Percentiles rank a stretch among this genome's conserved stretches.
phyloP scores from a whole-genome alignment of 2,113 vertebrate species.

The Forbesichthys agassizii region DNA sequence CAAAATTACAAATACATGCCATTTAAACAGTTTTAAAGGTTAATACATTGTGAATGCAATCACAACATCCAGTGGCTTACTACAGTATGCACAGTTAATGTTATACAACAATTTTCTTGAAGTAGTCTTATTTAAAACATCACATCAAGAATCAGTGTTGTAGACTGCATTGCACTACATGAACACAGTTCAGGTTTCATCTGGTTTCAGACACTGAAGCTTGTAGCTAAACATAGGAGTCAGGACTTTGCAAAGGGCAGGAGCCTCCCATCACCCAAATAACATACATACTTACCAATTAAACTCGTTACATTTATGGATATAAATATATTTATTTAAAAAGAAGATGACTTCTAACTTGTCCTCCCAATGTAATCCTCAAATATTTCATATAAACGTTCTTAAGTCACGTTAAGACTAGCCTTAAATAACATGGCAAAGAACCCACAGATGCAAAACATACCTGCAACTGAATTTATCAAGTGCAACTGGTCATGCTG shows the following conservation, averaged over 20 bases:
- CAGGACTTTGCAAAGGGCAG: slow-evolving; percentile 57
- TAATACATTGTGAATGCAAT: too few relatives aligned
- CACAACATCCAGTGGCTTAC: background rate
- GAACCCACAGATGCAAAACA: too few relatives aligned
- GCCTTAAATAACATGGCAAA: too few relatives aligned
- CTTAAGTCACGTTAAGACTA: too few relatives aligned
- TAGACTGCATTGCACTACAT: slow-evolving; percentile 5
- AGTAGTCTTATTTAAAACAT: too few relatives aligned
- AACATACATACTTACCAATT: background rate
- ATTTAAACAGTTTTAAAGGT: too few relatives aligned
- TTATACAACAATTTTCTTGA: too few relatives aligned
- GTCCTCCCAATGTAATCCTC: too few relatives aligned
- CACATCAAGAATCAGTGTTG: background rate
- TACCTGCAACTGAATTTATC: background rate
- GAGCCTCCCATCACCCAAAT: slow-evolving; percentile 1
- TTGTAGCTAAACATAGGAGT: slow-evolving; percentile 64
- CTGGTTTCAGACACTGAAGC: slow-evolving; percentile 35
- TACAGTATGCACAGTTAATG: background rate
- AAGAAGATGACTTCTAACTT: too few relatives aligned
- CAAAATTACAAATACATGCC: too few relatives aligned
- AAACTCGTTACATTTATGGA: background rate
- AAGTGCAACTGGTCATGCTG: background rate
- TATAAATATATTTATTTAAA: too few relatives aligned
- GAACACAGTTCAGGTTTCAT: slow-evolving; percentile 58
- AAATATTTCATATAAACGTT: too few relatives aligned